phyloP scores from a whole-genome alignment of 2,113 vertebrate species.

The Panurus biarmicus region DNA sequence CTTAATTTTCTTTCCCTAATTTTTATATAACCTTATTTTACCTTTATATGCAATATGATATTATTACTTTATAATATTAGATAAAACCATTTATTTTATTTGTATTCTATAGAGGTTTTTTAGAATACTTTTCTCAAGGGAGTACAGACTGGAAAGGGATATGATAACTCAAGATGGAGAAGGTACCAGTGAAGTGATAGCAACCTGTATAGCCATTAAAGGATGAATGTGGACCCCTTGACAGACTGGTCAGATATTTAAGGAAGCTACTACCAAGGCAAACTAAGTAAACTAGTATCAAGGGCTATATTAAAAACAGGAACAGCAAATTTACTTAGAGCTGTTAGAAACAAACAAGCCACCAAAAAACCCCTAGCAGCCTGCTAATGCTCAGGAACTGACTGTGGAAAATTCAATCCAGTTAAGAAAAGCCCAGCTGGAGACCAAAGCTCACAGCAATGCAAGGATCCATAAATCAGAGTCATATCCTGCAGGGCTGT shows the following conservation, averaged over 20 bases:
- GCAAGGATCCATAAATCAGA: not conserved
- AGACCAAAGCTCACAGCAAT: not conserved
- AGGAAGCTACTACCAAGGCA: not conserved
- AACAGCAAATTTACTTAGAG: not conserved
- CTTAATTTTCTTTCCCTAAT: not conserved
- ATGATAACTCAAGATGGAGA: not conserved
- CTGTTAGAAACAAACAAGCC: not conserved
- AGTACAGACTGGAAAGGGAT: not conserved
- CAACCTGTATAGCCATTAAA: not conserved
- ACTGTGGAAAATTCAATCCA: not conserved
- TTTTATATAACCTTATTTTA: not conserved
- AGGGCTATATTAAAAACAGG: not conserved
- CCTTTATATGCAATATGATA: not conserved
- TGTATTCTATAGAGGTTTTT: not conserved
- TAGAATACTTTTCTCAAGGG: not conserved
- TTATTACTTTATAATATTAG: not conserved
- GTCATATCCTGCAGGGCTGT: not conserved
- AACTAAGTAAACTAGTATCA: not conserved
- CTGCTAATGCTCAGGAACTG: not conserved
- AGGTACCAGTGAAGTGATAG: not conserved
- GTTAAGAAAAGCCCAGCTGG: not conserved
- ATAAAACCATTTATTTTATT: not conserved
- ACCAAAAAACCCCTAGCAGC: not conserved
- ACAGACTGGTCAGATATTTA: not conserved
- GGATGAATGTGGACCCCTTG: not conserved